Percentiles rank a stretch among this genome's conserved stretches.
These are phyloP conservation scores for Yoshiicerus persimilis DNA, from an alignment of 1,140 invertebrate genomes.

Conservation along the genomic window DNA sequence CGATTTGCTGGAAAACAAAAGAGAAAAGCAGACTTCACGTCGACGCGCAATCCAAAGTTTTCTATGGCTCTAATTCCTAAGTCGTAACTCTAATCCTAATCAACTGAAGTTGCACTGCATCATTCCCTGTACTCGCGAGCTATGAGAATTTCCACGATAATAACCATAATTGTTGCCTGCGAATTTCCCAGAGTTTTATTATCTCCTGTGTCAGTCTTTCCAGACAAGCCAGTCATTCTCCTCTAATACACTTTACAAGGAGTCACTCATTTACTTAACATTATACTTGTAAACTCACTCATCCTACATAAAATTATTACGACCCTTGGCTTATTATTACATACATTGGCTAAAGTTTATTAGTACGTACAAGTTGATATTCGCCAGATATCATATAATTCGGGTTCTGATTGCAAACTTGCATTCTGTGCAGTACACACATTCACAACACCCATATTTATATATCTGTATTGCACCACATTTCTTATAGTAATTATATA, in stretches of 20 bases:
- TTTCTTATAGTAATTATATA: background rate
- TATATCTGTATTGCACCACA: background rate
- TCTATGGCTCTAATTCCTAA: background rate
- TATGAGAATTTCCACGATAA: constrained; percentile 3
- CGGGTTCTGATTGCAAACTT: background rate
- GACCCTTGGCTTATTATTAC: background rate
- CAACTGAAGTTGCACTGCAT: background rate
- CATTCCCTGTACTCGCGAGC: background rate
- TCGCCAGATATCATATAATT: background rate
- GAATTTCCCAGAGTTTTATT: constrained; percentile 18
- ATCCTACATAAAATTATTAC: background rate
- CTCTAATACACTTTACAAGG: background rate
- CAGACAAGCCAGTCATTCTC: background rate
- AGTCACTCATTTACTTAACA: background rate
- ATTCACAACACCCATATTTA: background rate
- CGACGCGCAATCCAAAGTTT: background rate
- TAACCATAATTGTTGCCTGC: constrained; percentile 9
- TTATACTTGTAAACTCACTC: background rate
- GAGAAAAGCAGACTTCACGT: background rate
- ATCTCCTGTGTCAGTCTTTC: background rate
- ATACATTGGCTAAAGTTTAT: background rate
- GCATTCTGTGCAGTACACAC: too few species aligned
- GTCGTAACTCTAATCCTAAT: background rate
- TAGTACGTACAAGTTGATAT: background rate
- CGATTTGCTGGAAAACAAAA: background rate